Conservation (phyloP, 1,140 invertebrate species). For the Neotoxoptera formosana region DNA sequence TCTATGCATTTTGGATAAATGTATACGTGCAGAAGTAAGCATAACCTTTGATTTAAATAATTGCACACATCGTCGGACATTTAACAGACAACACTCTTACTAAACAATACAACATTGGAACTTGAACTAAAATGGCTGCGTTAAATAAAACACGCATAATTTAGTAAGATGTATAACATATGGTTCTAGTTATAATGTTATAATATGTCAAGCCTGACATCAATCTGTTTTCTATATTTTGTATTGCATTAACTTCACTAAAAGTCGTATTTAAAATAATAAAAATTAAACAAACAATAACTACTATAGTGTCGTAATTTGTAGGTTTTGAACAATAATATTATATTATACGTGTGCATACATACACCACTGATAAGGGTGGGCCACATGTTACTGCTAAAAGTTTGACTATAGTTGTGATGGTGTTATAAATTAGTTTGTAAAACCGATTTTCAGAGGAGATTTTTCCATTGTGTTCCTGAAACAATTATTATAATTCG, state of each 20-base stretch:
- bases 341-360: not conserved
- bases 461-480: not conserved
- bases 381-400: not conserved
- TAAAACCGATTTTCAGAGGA: not conserved
- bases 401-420: not conserved
- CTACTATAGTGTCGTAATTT: not conserved
- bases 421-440: not conserved
- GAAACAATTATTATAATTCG: slow-evolving; percentile 11
- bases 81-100: not conserved
- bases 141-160: not conserved
- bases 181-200: not conserved
- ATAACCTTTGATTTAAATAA: not conserved
- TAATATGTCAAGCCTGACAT: not conserved
- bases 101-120: not conserved
- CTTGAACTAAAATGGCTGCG: not conserved
- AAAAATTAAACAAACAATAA: not conserved
- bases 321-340: not conserved
- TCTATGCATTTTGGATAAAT: not conserved
- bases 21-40: not conserved
- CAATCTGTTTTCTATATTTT: not conserved
- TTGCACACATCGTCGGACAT: not conserved
- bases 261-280: not conserved
- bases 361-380: not conserved
- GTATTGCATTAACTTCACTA: not conserved
- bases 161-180: not conserved